Percentiles rank a stretch among this genome's conserved stretches.
phyloP scores from a whole-genome alignment of 1,140 invertebrate genomes.

The Plectrocnemia conspersa region DNA sequence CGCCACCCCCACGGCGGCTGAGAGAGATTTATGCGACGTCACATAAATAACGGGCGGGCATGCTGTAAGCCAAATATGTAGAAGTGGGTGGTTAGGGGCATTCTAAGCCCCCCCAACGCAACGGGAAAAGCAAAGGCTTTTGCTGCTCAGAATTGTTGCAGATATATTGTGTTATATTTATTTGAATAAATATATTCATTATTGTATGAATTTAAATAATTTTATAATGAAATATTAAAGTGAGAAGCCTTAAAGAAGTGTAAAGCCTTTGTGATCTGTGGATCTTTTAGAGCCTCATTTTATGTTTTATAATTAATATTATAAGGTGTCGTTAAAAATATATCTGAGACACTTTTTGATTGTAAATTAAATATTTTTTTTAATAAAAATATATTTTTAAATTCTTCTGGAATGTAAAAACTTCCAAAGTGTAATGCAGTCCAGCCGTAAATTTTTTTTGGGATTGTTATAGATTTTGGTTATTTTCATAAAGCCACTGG shows the following conservation, averaged over 20 bases:
- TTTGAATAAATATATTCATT: not conserved
- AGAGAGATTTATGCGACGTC: conserved; percentile 36
- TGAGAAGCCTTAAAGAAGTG: not conserved
- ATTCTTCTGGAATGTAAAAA: no score
- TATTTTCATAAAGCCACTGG: no score
- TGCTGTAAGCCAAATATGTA: conserved; percentile 33
- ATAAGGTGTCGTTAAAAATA: no score
- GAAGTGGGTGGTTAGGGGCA: conserved; percentile 17
- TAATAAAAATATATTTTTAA: no score
- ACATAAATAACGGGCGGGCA: conserved; percentile 34
- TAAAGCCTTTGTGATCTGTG: not conserved
- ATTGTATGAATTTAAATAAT: not conserved
- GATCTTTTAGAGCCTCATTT: conserved; percentile 15
- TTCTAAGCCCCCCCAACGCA: conserved; percentile 3
- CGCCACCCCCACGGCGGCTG: conserved; percentile 12
- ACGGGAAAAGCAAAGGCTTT: conserved; percentile 7
- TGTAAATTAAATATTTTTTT: no score
- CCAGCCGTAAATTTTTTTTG: no score
- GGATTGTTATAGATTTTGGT: no score
- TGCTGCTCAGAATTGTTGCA: conserved; percentile 17
- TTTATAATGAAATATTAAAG: not conserved
- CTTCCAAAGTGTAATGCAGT: no score
- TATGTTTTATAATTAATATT: no score
- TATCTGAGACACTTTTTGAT: no score
- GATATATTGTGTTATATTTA: no score